A percentile compares a stretch with the other conserved stretches of the same genome.
phyloP scores from a whole-genome alignment of 2,113 vertebrate species.

The Microtus oregoni region DNA sequence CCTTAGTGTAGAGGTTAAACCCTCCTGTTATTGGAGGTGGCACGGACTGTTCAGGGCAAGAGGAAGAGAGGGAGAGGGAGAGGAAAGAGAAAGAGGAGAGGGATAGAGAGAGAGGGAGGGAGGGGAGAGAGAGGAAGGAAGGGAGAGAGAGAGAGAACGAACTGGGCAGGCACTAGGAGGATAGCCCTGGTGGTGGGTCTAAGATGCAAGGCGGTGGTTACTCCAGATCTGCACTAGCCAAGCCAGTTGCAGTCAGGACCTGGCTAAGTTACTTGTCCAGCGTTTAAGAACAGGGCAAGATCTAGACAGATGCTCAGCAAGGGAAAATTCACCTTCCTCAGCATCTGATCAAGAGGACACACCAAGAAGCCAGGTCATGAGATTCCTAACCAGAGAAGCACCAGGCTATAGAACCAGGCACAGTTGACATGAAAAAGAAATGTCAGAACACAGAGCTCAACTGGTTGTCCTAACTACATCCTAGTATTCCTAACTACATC shows the following conservation, averaged over 20 bases:
- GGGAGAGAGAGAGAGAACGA: neutral
- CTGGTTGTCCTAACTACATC: fast-evolving
- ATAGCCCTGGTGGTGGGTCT: neutral
- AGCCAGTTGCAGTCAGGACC: neutral
- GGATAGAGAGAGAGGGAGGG: no score
- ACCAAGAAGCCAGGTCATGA: neutral
- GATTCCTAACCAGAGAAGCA: neutral
- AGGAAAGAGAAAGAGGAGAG: neutral
- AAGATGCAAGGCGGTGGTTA: neutral
- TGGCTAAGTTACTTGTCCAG: neutral
- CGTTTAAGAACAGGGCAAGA: neutral
- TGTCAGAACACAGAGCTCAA: fast-evolving
- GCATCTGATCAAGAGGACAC: neutral
- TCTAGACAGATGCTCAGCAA: neutral
- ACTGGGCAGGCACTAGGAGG: neutral
- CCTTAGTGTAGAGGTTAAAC: neutral
- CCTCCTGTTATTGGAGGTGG: neutral
- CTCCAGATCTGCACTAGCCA: neutral
- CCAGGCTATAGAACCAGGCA: neutral
- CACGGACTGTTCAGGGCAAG: neutral
- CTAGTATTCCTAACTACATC: no score
- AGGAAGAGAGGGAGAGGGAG: neutral
- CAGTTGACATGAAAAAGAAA: neutral
- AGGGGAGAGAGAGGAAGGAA: neutral
- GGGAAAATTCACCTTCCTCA: neutral